Base-by-base conservation (phyloP, 2,797 vertebrate species). In the Bovichtus diacanthus region DNA sequence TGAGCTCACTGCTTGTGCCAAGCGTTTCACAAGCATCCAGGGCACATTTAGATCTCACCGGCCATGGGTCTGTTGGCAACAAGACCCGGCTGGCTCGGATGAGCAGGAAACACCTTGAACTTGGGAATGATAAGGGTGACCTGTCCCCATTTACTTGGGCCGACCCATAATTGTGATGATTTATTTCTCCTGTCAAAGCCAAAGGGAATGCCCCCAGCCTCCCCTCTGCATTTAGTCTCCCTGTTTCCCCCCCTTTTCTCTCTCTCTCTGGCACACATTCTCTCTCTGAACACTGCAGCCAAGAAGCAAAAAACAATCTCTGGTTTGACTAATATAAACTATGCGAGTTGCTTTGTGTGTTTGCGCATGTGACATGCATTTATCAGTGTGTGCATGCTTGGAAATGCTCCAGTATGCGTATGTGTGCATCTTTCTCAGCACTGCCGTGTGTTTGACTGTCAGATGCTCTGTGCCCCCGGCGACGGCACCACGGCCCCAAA, bases 161-260 rank as follows among this genome's bases (percentile, higher is more conserved):
- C 54, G 65, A 80, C 83, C 83, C 86, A 91, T 93, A 94, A 94
- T 95, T 93, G 88, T 70, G 56, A 80, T 93, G 93, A 93, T 95
- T 94, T 93, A 94, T 93, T 82, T 88, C 86, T 78, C 60, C 87
- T 91, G 90, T 92, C 93, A 89, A 84, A 90, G 72, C 64, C 65
- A 76, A 74, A 84, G 64, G 69, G 86, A 85, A 83, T 81, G 72
- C 75, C 80, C 80, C 74, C 62, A 58, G 46, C 59, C 31, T 31
- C 78, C 80, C 76, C 47, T 71, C 72, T 53, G 49, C 73, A 75
- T 67, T 70, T 34, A 70, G 63, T 66, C 55, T 76, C 55, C 16
- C 38, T 50, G 29, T 16, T 64, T 66, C 39, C 47, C 15, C 47
- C 15, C 36, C 41, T 41, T 56, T 58, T 62, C 23, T 85, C 69